Conservation (phyloP, 2,113 vertebrate genomes). For the Anseranas semipalmata region DNA sequence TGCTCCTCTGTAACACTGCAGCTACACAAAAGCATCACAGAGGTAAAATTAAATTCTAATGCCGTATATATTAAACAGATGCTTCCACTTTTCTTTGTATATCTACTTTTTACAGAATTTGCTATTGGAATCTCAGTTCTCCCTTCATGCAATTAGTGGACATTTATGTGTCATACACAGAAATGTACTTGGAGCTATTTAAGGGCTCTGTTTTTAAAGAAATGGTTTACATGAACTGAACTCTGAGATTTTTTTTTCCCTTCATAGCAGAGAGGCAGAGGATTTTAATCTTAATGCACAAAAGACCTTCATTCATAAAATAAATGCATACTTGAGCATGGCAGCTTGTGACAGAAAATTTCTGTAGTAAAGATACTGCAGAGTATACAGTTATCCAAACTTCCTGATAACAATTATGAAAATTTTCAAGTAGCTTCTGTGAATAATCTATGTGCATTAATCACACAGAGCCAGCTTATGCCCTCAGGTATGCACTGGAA, state of each 20-base stretch:
- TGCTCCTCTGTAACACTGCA: constrained; percentile 84
- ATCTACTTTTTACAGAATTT: constrained; percentile 84
- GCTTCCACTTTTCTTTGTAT: constrained; percentile 88
- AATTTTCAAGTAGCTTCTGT: neutral
- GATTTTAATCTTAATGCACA: constrained; percentile 78
- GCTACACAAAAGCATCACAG: constrained; percentile 88
- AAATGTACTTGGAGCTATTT: constrained; percentile 76
- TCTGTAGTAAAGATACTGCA: constrained; percentile 52
- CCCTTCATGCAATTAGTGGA: constrained; percentile 85
- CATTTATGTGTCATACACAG: constrained; percentile 81
- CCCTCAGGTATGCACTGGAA: constrained; percentile 26
- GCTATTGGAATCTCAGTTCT: constrained; percentile 81
- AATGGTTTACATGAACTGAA: constrained; percentile 77
- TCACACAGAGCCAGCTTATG: neutral
- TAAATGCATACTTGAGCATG: constrained; percentile 63
- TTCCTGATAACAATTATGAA: neutral
- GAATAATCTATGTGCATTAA: neutral
- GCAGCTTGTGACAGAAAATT: constrained; percentile 64
- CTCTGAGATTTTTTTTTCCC: constrained; percentile 70
- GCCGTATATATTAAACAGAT: constrained; percentile 88
- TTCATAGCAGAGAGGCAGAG: constrained; percentile 69
- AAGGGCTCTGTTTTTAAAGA: constrained; percentile 79
- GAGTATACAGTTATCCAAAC: constrained; percentile 17
- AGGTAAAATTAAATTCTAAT: constrained; percentile 90
- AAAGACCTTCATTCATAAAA: constrained; percentile 78